phyloP scores from a whole-genome alignment of 64 coral and sea anemone species.

The Orbicella faveolata region DNA sequence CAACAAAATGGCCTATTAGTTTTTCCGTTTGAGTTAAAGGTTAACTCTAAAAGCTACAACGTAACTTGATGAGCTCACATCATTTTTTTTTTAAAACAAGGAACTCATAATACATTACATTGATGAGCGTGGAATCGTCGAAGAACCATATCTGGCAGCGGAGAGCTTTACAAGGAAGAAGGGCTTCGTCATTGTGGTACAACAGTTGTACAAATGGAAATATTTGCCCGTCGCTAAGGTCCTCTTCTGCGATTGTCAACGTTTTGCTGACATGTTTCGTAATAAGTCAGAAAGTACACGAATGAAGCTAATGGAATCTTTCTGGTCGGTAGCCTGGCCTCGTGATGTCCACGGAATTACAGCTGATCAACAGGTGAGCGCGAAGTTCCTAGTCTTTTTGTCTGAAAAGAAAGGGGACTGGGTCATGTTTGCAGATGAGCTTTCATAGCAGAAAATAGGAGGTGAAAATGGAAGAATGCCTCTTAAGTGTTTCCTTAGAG shows the following conservation, averaged over 20 bases:
- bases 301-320: neutral
- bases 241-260: conserved; percentile 49
- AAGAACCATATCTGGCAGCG: neutral
- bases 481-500: too few relatives aligned
- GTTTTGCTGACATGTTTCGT: neutral
- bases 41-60: too few relatives aligned
- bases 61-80: too few relatives aligned
- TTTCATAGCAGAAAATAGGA: too few relatives aligned
- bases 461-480: too few relatives aligned
- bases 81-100: neutral
- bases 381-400: too few relatives aligned
- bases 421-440: too few relatives aligned
- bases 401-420: neutral
- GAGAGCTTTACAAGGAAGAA: neutral
- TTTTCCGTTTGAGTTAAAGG: too few relatives aligned
- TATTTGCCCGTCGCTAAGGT: conserved; percentile 24
- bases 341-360: neutral
- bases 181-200: conserved; percentile 34
- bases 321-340: neutral
- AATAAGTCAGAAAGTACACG: neutral
- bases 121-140: conserved; percentile 3
- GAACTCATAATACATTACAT: neutral
- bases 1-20: too few relatives aligned
- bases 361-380: conserved; percentile 1
- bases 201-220: conserved; percentile 45